Conservation (phyloP, 2,797 vertebrate species). For the Neosilurus mollespiculum region DNA sequence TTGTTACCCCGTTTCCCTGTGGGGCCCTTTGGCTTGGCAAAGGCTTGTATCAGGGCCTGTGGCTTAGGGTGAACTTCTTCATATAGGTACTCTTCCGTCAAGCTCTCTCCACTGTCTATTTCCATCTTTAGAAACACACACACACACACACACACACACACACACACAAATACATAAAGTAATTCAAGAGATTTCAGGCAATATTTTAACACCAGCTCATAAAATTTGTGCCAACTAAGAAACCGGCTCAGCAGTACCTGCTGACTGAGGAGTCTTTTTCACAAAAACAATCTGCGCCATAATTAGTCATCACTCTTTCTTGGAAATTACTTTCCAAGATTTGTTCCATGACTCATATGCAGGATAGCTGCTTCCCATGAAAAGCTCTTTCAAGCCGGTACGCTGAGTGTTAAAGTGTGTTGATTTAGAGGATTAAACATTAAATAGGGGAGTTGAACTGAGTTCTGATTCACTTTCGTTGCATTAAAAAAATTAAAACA, state of each 20-base stretch:
- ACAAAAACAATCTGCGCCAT: slow-evolving; percentile 13
- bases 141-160: slow-evolving; percentile 6
- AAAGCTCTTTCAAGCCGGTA: background rate
- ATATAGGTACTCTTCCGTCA: slow-evolving; percentile 93
- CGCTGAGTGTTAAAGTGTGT: background rate
- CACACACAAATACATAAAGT: background rate
- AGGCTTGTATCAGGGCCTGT: slow-evolving; percentile 92
- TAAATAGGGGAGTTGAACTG: background rate
- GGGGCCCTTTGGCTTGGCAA: slow-evolving; percentile 92
- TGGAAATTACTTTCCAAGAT: slow-evolving; percentile 20
- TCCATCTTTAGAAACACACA: slow-evolving; percentile 79
- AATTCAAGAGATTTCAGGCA: background rate
- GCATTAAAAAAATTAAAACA: background rate
- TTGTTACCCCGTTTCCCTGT: slow-evolving; percentile 95
- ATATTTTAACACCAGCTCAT: background rate
- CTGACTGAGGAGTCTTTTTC: slow-evolving; percentile 1
- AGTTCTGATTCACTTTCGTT: background rate
- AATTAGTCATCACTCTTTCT: slow-evolving; percentile 23
- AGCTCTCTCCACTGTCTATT: slow-evolving; percentile 88
- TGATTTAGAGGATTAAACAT: slow-evolving; percentile 2
- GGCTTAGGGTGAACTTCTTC: slow-evolving; percentile 98
- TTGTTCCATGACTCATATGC: slow-evolving; percentile 9
- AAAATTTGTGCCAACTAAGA: background rate
- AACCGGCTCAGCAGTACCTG: background rate
- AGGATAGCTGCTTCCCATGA: background rate